Percentiles rank a stretch among this genome's conserved stretches.
Evolutionary conservation across 2,113 vertebrate species (phyloP).

Genomic region (Macrotis lagotis): DNA sequence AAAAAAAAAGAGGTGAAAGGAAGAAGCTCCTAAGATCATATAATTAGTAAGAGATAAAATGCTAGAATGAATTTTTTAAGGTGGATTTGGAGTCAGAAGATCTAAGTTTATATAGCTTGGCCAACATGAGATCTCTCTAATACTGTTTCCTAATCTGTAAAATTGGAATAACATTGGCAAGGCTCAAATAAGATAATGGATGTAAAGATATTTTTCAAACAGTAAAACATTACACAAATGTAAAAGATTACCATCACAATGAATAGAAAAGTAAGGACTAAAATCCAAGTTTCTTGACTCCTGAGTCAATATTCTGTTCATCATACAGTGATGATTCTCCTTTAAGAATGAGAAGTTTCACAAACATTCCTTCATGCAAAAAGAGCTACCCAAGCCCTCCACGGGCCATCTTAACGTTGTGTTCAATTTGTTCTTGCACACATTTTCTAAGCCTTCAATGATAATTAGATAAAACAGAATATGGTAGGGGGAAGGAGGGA

Average conservation of each 20-base stretch:
- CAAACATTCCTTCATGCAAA: background rate
- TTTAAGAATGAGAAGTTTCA: background rate
- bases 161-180: background rate
- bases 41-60: background rate
- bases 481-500: background rate
- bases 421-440: background rate
- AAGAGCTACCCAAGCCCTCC: background rate
- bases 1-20: background rate
- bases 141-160: background rate
- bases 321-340: background rate
- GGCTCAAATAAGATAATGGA: background rate
- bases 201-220: background rate
- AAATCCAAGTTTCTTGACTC: background rate
- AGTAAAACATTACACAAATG: background rate
- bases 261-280: background rate
- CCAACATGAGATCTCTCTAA: background rate
- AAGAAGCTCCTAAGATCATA: background rate
- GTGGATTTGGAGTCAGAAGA: background rate
- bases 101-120: no score
- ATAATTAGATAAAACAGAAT: conserved; percentile 67
- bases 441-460: conserved; percentile 57
- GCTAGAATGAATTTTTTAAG: background rate
- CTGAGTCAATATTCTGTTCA: background rate
- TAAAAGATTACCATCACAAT: background rate
- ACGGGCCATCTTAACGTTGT: background rate